Evolutionary conservation across 1,140 invertebrate genomes (phyloP).

Genomic region (Zaprionus nigranus): DNA sequence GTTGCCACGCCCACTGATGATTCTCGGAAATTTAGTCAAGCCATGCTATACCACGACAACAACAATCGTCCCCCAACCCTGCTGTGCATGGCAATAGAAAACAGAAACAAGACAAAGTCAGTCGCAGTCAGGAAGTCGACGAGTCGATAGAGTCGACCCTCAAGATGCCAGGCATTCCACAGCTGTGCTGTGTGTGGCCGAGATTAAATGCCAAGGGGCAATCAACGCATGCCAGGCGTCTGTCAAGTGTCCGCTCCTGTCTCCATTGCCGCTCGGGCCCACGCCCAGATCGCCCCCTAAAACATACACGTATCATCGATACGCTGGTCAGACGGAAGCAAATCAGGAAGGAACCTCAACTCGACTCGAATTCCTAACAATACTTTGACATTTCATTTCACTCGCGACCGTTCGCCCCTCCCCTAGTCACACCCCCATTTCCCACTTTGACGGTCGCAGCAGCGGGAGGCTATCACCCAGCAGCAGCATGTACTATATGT

Average conservation of each 20-base stretch:
- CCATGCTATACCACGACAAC: neutral
- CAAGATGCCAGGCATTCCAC: conserved; percentile 27
- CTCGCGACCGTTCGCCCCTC: neutral
- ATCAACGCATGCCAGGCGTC: conserved; percentile 61
- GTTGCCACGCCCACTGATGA: neutral
- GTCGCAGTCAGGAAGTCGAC: neutral
- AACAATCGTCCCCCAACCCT: neutral
- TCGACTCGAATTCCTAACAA: conserved; percentile 52
- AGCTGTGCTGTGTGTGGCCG: conserved; percentile 30
- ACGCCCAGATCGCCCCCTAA: neutral
- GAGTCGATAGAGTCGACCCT: neutral
- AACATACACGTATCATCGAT: conserved; percentile 37
- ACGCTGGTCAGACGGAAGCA: conserved; percentile 36
- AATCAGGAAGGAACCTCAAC: conserved; percentile 53
- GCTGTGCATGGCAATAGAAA: neutral
- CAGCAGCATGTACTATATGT: neutral
- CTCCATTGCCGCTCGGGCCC: neutral
- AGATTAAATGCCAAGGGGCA: conserved; percentile 68
- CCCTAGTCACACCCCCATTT: neutral
- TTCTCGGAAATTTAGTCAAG: neutral
- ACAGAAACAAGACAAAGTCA: conserved; percentile 1
- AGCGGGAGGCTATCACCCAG: neutral
- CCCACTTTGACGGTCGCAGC: neutral
- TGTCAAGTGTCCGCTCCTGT: conserved; percentile 13
- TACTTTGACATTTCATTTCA: conserved; percentile 64